Base-by-base conservation (phyloP, 2,888 invertebrate genomes). In the Coronaproctus castanopsis region DNA sequence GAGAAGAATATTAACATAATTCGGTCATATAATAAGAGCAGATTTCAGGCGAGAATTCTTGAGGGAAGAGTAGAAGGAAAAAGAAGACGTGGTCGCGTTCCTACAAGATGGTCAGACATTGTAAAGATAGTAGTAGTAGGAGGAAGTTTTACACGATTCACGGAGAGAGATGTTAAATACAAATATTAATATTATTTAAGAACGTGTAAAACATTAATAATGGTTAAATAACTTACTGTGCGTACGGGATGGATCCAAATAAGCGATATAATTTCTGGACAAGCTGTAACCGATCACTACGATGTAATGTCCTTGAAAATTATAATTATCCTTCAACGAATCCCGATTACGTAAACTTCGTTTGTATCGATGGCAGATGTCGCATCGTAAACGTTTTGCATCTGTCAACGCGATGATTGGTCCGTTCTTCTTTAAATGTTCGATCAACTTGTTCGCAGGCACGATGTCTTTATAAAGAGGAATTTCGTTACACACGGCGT, bases 221-320 rank as follows among this genome's bases (percentile, higher is more conserved):
- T n/a, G n/a, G n/a, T n/a, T n/a, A n/a, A n/a, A n/a, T n/a, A 22
- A 21, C 55, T 52, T 55, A 59, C 59, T 55, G 21, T 59, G 59
- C 10, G 23, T 55, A 5, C 55, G 21, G 1, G 59, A 59, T 1
- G 59, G 59, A 55, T 59, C 55, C 50, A 55, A 55, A 21, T 59
- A 59, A 22, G 55, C 23, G 24, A 59, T 59, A 24, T 59, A 50
- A 21, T 59, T 59, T 3, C 24, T 59, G 21, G 23, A 19, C 23
- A 59, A 55, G n/a, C 55, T 55, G 51, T 59, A 59, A 14, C 59
- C 59, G n/a, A 59, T 55, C n/a, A 59, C 20, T 19, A 59, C 59
- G 21, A 59, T 51, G 24, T 59, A 59, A 52, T 59, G 59, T 24
- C 59, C 59, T 51, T 59, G 59, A 36, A 36, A 36, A 36, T 36